A percentile compares a stretch with the other conserved stretches of the same genome.
These are phyloP conservation scores for Clarias gariepinus DNA, from an alignment of 2,113 vertebrate genomes.

Conservation along the genomic window DNA sequence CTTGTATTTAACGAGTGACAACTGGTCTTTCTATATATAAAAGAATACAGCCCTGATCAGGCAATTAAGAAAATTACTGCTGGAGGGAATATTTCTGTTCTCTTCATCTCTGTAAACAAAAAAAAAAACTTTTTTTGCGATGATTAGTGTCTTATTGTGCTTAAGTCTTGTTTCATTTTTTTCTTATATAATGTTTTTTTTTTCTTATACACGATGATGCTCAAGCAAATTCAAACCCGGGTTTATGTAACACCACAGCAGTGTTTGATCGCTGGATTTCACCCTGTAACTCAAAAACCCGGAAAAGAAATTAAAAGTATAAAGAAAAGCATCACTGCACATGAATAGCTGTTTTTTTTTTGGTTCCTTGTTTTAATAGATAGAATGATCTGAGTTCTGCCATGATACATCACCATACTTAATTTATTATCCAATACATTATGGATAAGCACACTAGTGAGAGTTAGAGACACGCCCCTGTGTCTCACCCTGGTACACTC, in stretches of 20 bases:
- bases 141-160: too few relatives aligned
- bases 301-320: slow-evolving; percentile 53
- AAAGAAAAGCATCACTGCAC: background rate
- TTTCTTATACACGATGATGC: background rate
- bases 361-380: slow-evolving; percentile 20
- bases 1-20: too few relatives aligned
- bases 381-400: too few relatives aligned
- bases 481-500: too few relatives aligned
- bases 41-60: slow-evolving; percentile 37
- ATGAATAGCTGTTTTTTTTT: background rate
- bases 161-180: background rate
- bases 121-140: too few relatives aligned
- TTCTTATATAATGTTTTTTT: background rate
- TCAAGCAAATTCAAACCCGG: background rate
- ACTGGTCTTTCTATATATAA: background rate
- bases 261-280: slow-evolving; percentile 56
- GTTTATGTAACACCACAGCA: background rate
- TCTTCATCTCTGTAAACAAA: slow-evolving; percentile 45
- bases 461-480: too few relatives aligned
- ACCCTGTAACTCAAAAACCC: slow-evolving; percentile 36
- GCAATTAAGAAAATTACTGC: slow-evolving; percentile 59
- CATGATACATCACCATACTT: too few relatives aligned
- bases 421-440: too few relatives aligned
- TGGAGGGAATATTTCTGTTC: slow-evolving; percentile 64
- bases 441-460: too few relatives aligned